These are phyloP conservation scores for Corapipo altera DNA, from an alignment of 2,113 vertebrate genomes.

Conservation along the genomic window DNA sequence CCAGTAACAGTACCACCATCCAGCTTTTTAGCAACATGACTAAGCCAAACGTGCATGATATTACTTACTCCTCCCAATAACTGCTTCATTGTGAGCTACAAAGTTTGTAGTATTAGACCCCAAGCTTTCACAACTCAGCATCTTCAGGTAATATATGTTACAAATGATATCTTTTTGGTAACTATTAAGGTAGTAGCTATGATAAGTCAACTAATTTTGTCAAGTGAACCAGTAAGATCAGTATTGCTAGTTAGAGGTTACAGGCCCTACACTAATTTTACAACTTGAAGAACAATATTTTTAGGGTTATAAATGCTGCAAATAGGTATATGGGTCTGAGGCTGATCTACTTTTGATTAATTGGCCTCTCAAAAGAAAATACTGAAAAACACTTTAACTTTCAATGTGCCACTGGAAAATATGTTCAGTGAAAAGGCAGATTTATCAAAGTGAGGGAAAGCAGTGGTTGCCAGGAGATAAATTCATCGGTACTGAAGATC, in stretches of 20 bases:
- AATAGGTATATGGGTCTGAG: not conserved
- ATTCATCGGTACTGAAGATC: not conserved
- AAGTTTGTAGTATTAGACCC: not conserved
- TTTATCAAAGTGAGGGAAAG: not conserved
- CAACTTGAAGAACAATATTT: not conserved
- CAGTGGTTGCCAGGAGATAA: not conserved
- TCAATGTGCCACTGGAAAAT: not conserved
- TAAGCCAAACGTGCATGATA: not conserved
- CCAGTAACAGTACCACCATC: not conserved
- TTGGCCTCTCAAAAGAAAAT: not conserved
- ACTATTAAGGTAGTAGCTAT: not conserved
- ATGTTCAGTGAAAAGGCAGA: not conserved
- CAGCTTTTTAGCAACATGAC: not conserved
- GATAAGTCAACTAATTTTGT: not conserved
- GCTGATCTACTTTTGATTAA: not conserved
- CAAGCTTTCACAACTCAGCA: not conserved
- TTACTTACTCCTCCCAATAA: not conserved
- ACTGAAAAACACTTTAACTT: not conserved
- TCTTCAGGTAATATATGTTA: not conserved
- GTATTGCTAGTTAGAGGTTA: not conserved
- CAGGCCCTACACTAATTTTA: not conserved
- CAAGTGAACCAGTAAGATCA: not conserved
- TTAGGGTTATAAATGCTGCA: not conserved
- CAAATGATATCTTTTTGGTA: not conserved
- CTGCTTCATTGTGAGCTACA: not conserved